These are phyloP conservation scores for Clavelina lepadiformis DNA, from an alignment of 23 tunicate species.

Conservation along the genomic window DNA sequence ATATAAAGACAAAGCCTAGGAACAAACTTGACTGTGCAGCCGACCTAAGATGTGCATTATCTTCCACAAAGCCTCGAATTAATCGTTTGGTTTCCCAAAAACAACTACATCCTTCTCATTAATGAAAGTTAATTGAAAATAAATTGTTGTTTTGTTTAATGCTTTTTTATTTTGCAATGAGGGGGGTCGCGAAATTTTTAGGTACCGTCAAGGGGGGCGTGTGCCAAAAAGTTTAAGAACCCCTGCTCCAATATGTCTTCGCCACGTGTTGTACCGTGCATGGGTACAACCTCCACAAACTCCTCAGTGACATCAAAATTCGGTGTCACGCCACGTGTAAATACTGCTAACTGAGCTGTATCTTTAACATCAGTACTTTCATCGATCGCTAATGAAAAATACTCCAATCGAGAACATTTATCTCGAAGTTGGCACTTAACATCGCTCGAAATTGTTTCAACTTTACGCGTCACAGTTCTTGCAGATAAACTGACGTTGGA, in stretches of 20 bases:
- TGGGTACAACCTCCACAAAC: constrained; percentile 20
- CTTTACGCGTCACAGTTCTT: constrained; percentile 22
- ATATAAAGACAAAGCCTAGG: too few relatives aligned
- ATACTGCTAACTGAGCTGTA: constrained; percentile 34
- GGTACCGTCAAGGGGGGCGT: too few relatives aligned
- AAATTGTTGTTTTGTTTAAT: too few relatives aligned
- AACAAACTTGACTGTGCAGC: too few relatives aligned
- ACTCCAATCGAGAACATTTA: constrained; percentile 1
- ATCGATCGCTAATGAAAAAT: constrained; percentile 28
- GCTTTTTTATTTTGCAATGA: too few relatives aligned
- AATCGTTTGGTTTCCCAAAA: too few relatives aligned
- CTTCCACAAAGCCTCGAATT: too few relatives aligned
- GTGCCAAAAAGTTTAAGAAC: too few relatives aligned
- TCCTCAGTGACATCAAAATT: constrained; percentile 26
- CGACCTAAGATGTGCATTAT: too few relatives aligned
- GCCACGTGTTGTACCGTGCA: constrained; percentile 16
- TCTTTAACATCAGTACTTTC: constrained; percentile 17
- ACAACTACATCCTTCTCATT: too few relatives aligned
- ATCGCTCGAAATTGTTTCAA: constrained; percentile 11
- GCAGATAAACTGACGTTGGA: constrained; percentile 20
- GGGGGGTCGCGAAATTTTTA: too few relatives aligned
- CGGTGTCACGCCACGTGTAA: constrained; percentile 19
- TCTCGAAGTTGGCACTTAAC: constrained; percentile 7
- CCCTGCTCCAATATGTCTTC: constrained; percentile 23
- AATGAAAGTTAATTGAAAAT: too few relatives aligned